Evolutionary conservation across 2,797 vertebrate genomes (phyloP).

Genomic region (Pseudochirops cupreus): DNA sequence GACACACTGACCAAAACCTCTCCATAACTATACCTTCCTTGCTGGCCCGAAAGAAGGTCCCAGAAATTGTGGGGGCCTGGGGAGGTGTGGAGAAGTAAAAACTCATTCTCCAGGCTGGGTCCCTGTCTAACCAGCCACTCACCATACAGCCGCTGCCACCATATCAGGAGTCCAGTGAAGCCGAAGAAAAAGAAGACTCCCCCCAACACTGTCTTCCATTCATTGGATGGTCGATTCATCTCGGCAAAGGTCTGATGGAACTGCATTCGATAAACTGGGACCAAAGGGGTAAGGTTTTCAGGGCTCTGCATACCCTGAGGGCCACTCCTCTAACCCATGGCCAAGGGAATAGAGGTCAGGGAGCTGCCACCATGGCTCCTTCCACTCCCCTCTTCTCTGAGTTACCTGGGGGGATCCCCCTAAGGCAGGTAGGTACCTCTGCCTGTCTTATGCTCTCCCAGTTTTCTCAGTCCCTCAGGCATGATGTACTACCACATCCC

Average conservation of each 20-base stretch:
- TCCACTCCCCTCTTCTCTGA: neutral
- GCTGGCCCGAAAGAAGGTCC: neutral
- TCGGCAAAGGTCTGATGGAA: constrained; percentile 89
- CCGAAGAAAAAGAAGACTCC: constrained; percentile 88
- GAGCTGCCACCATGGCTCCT: neutral
- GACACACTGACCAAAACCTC: neutral
- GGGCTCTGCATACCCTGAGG: neutral
- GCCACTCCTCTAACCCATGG: neutral
- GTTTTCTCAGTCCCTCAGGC: neutral
- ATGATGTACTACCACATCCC: neutral
- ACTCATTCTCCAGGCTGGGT: neutral
- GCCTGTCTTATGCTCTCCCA: neutral
- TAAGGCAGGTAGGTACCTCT: neutral
- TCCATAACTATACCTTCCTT: neutral
- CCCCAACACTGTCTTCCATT: constrained; percentile 91
- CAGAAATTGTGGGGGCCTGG: neutral
- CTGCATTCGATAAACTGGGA: constrained; percentile 89
- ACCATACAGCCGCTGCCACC: constrained; percentile 90
- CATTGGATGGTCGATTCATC: constrained; percentile 85
- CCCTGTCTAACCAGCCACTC: constrained; percentile 41
- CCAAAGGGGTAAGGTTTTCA: neutral
- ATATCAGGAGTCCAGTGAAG: constrained; percentile 89
- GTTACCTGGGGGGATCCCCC: neutral
- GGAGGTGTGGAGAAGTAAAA: neutral
- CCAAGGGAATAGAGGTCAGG: neutral